Evolutionary conservation across 2,113 vertebrate genomes (phyloP), one percentile per base, ranked within the genome.

Genomic region (Mastomys coucha): DNA sequence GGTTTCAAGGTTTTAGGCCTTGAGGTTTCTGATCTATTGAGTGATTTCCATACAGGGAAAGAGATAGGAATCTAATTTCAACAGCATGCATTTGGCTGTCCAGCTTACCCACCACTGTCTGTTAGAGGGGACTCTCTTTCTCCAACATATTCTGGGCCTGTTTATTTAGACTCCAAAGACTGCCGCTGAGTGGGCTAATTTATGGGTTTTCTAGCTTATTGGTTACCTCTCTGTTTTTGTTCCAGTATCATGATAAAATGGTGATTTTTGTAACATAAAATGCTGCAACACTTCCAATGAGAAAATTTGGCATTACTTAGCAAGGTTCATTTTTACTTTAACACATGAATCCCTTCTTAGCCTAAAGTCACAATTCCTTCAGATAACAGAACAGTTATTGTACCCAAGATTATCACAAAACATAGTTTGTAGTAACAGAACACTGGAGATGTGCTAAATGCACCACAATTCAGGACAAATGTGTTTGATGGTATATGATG

Each of bases 301-400:
- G 49, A 84, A 95, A 95, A 75, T 53, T 85, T 80, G 31, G 17
- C 19, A 63, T 26, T 5, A 42, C 12, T 31, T 76, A 93, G 56
- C 36, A 93, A 95, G 95, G n/a, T 16, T 53, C 42, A 36, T 39
- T 84, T 84, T 72, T 88, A 4, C 36, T 87, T 91, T 69, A 72
- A 81, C 7, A 9, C 72, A 63, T 36, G 7, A 60, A 80, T 75
- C 7, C 39, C 9, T 73, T 12, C 33, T 76, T 58, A 58, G 53
- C 33, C 76, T 95, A n/a, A 95, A 49, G 26, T 90, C 58, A 75
- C 56, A 33, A 22, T 49, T 67, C 42, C 42, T 91, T 70, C 33
- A 5, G 49, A 63, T 45, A 60, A 49, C 14, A 69, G 51, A 91
- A 91, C 89, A 84, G 88, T 86, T 76, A 8, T 36, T 16, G 10